Conservation (phyloP, 2,113 vertebrate genomes). For the Spea multiplicata region DNA sequence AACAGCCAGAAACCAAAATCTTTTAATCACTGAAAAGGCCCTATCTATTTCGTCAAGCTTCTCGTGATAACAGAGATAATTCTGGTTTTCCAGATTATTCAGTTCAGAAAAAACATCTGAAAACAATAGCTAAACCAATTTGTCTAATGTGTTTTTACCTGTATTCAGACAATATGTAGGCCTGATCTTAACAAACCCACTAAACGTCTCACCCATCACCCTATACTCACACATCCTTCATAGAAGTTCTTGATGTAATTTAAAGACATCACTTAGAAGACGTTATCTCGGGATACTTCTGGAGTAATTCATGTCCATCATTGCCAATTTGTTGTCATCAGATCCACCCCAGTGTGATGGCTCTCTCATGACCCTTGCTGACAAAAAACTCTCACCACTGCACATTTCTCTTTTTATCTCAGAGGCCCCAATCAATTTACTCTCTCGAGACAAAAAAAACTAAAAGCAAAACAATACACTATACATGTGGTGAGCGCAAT, state of each 20-base stretch:
- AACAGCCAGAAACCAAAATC: conserved; percentile 1
- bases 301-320: conserved; percentile 56
- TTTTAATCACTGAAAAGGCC: not conserved
- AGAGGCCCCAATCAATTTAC: conserved; percentile 66
- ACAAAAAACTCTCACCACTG: conserved; percentile 69
- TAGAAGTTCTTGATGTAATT: conserved; percentile 86
- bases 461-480: conserved; percentile 66
- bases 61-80: too few species aligned
- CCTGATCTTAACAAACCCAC: too few species aligned
- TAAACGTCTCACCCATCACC: not conserved
- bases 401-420: conserved; percentile 69
- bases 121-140: too few species aligned
- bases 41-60: too few species aligned
- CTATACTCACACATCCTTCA: conserved; percentile 82
- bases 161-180: too few species aligned
- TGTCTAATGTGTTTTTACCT: too few species aligned
- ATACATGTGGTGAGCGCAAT: conserved; percentile 62
- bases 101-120: too few species aligned
- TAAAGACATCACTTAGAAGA: conserved; percentile 71
- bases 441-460: conserved; percentile 64
- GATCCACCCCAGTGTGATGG: conserved; percentile 53
- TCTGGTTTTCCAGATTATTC: too few species aligned
- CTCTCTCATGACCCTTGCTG: conserved; percentile 56
- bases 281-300: conserved; percentile 49
- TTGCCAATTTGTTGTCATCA: conserved; percentile 57